Evolutionary conservation across 1,140 invertebrate species (phyloP).

Genomic region (Drosophila parvula): DNA sequence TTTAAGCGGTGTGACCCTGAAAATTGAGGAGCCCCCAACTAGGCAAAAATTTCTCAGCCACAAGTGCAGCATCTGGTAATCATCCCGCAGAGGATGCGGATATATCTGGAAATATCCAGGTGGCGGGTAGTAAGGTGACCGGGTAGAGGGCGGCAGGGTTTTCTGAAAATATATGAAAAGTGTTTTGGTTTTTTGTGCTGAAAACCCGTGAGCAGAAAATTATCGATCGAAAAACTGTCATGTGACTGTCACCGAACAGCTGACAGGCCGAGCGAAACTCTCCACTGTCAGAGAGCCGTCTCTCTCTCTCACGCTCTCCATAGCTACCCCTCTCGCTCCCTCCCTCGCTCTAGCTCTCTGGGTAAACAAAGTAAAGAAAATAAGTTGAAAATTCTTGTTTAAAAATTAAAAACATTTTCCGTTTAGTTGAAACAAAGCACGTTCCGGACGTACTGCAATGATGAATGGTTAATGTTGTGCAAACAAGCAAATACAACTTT

Average conservation of each 20-base stretch:
- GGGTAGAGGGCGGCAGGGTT: neutral
- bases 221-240: slow-evolving; percentile 80
- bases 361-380: slow-evolving; percentile 60
- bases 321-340: slow-evolving; percentile 8
- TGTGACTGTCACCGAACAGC: slow-evolving; percentile 80
- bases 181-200: slow-evolving; percentile 50
- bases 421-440: slow-evolving; percentile 28
- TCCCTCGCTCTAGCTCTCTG: slow-evolving; percentile 27
- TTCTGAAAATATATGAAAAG: slow-evolving; percentile 55
- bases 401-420: slow-evolving; percentile 46
- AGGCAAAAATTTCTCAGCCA: neutral
- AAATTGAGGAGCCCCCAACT: slow-evolving; percentile 32
- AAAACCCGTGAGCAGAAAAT: slow-evolving; percentile 78
- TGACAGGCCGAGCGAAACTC: slow-evolving; percentile 60
- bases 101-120: slow-evolving; percentile 27
- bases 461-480: slow-evolving; percentile 26
- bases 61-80: slow-evolving; percentile 12
- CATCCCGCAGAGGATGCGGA: slow-evolving; percentile 1
- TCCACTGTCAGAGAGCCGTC: slow-evolving; percentile 43
- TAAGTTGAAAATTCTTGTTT: slow-evolving; percentile 42
- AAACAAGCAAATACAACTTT: slow-evolving; percentile 19
- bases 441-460: slow-evolving; percentile 2
- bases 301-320: slow-evolving; percentile 25
- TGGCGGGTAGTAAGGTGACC: neutral
- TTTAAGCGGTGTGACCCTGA: slow-evolving; percentile 65